Percentiles rank a stretch among this genome's conserved stretches.
Conservation (phyloP, 2,113 vertebrate species). For the Phoxinus phoxinus region DNA sequence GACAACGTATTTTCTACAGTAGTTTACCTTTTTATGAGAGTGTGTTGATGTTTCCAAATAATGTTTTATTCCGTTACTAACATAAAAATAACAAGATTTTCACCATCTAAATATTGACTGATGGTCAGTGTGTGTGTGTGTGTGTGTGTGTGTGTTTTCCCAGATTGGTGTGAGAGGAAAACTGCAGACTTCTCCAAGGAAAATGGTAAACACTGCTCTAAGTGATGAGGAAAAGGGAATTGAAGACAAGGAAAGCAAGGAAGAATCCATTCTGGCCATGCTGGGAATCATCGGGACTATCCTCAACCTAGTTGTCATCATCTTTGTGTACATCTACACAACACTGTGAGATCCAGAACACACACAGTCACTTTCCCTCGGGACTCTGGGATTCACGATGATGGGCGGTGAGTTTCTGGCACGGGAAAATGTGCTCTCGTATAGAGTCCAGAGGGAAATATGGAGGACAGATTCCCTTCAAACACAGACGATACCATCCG, state of each 20-base stretch:
- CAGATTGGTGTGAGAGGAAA: constrained; percentile 70
- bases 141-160: background rate
- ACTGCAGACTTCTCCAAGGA: constrained; percentile 87
- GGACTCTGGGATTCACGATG: constrained; percentile 3
- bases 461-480: constrained; percentile 46
- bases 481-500: constrained; percentile 32
- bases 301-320: constrained; percentile 95
- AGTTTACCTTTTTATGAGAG: too few species aligned
- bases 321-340: constrained; percentile 98
- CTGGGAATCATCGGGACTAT: constrained; percentile 97
- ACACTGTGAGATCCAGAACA: constrained; percentile 79
- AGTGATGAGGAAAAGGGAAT: constrained; percentile 92
- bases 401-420: constrained; percentile 29
- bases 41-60: too few species aligned
- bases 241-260: constrained; percentile 94
- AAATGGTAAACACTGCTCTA: constrained; percentile 94
- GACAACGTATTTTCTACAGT: too few species aligned
- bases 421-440: constrained; percentile 48
- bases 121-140: background rate
- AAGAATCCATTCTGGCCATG: constrained; percentile 95
- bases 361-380: too few species aligned
- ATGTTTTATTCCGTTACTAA: background rate
- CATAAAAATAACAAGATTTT: background rate
- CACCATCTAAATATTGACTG: background rate
- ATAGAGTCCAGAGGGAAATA: constrained; percentile 11